phyloP scores from a whole-genome alignment of 1,140 invertebrate genomes.

The Bombus pascuorum region DNA sequence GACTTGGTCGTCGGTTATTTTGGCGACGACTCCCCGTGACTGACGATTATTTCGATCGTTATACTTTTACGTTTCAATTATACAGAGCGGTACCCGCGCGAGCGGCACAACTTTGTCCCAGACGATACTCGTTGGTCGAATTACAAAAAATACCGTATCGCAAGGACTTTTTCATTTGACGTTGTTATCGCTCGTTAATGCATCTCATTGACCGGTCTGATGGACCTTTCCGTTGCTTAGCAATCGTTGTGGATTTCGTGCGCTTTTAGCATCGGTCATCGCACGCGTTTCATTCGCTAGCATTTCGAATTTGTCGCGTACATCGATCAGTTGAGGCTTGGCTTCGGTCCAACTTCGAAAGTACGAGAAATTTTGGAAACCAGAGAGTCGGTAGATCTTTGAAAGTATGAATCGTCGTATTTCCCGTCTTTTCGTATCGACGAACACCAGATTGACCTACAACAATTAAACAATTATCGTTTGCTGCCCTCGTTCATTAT shows the following conservation, averaged over 20 bases:
- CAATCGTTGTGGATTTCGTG: conserved; percentile 34
- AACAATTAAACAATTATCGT: conserved; percentile 56
- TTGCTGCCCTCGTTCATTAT: conserved; percentile 44
- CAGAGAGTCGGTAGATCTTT: not conserved
- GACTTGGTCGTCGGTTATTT: not conserved
- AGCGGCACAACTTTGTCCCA: not conserved
- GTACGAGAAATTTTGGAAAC: not conserved
- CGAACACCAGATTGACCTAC: conserved; percentile 16
- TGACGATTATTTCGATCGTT: conserved; percentile 67
- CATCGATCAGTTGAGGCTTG: not conserved
- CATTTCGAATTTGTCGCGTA: not conserved
- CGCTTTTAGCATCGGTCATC: not conserved
- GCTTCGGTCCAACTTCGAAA: not conserved
- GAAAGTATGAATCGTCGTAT: not conserved
- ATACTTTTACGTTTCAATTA: conserved; percentile 70
- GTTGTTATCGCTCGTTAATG: conserved; percentile 72
- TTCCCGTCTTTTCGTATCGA: not conserved
- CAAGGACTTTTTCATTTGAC: conserved; percentile 75
- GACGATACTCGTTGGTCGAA: conserved; percentile 8
- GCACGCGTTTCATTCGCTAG: not conserved
- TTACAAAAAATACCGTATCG: conserved; percentile 53
- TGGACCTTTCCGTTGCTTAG: conserved; percentile 20
- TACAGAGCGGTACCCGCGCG: not conserved
- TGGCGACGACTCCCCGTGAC: not conserved
- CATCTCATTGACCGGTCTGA: conserved; percentile 51